Base-by-base conservation (phyloP, 30 jellyfish, hydroid and myxozoan genomes). In the Cassiopea andromeda region DNA sequence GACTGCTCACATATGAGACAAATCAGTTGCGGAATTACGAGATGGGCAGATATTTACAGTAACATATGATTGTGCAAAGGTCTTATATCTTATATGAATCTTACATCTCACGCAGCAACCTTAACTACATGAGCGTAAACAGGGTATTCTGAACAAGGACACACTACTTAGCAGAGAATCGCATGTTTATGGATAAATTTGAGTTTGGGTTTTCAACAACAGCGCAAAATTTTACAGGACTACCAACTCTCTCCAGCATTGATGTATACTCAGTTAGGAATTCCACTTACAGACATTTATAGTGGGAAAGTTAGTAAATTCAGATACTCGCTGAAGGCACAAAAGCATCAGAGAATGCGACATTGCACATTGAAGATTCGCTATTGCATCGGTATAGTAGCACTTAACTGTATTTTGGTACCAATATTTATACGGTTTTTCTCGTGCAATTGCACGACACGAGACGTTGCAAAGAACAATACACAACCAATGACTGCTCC, bases 321-420 rank as follows among this genome's bases (percentile, higher is more conserved):
- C 43, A 59, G 91, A 49, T 60, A 69, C 14, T 48, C 82, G 45
- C 13, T 83, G 13, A 64, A 66, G 67, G 90, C 50, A 1, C 81
- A 60, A 19, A 83, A 73, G 5, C 91, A 83, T 76, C 83, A 80
- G 60, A 85, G 87, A 60, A 85, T 92, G 94, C 75, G 94, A 60
- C 92, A 92, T 69, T 67, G 79, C 27, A 9, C 88, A 1, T 60
- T 82, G 48, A 85, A 86, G 73, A 83, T 92, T 49, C 90, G 93
- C 5, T 85, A 85, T 71, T 73, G 80, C 48, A 71, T 83, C 44
- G 85, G 87, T 0, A 57, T 92, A 9, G 85, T 71, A 44, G 50
- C 82, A 44, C 14, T 92, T 45, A 92, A 92, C 78, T 92, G 98
- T 50, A 58, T 92, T 46, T 44, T 92, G 59, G 98, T 92, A 18